Conservation (phyloP, 2,888 invertebrate species). For the Diarsia brunnea region DNA sequence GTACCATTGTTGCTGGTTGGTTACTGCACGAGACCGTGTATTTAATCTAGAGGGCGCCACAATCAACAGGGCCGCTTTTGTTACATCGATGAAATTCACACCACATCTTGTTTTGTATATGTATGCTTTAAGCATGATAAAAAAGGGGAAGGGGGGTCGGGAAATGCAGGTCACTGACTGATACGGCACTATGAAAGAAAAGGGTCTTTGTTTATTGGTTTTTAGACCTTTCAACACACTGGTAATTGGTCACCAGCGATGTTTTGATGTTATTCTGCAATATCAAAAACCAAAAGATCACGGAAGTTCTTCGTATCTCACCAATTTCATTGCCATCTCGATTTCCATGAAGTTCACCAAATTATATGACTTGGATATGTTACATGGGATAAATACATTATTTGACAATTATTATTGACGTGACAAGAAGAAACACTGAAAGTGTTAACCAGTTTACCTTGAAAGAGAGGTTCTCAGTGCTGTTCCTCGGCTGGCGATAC, state of each 20-base stretch:
- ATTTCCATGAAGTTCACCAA: not conserved
- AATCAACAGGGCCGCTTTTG: not conserved
- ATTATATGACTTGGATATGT: too few species aligned
- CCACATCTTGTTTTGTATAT: not conserved
- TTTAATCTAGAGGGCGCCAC: not conserved
- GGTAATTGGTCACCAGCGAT: not conserved
- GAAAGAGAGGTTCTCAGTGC: conserved; percentile 91
- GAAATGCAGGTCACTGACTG: too few species aligned
- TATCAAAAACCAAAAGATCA: not conserved
- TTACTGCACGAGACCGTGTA: not conserved
- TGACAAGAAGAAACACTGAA: not conserved
- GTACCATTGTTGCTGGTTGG: not conserved
- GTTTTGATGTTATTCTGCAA: not conserved
- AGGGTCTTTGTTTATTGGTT: not conserved
- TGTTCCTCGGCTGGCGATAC: conserved; percentile 92
- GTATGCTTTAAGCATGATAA: not conserved
- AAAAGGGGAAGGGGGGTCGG: too few species aligned
- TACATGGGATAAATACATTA: too few species aligned
- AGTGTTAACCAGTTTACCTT: conserved; percentile 88
- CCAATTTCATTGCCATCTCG: not conserved
- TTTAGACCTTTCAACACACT: too few species aligned
- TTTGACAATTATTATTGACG: not conserved
- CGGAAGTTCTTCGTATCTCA: not conserved
- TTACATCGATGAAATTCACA: not conserved
- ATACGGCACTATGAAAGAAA: not conserved